These are phyloP conservation scores for Lepidonotus clava DNA, from an alignment of 2,888 invertebrate species.

Conservation along the genomic window DNA sequence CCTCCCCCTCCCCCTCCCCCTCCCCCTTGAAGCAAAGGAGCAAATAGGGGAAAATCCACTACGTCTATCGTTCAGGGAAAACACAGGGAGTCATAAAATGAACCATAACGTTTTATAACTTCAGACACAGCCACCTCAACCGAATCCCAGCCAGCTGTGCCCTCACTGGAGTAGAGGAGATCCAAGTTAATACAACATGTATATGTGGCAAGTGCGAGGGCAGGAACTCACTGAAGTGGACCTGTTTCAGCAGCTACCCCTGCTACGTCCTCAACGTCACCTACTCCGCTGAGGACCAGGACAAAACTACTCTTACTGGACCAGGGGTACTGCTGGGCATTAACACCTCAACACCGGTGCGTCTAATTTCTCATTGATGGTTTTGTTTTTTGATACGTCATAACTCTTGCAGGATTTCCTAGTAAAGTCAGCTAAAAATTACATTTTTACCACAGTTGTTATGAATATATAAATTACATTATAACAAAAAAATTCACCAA, in stretches of 20 bases:
- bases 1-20: no score
- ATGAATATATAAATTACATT: no score
- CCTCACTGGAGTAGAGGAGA: neutral
- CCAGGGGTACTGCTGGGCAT: neutral
- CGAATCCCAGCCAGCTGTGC: neutral
- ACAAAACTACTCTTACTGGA: neutral
- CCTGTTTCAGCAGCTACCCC: constrained; percentile 21
- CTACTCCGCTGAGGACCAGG: neutral
- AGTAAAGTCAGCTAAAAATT: no score
- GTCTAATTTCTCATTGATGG: no score
- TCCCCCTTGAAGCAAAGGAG: no score
- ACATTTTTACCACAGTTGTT: no score
- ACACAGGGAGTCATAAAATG: no score
- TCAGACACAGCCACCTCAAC: neutral
- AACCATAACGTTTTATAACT: neutral
- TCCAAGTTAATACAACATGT: neutral
- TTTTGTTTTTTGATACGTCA: no score
- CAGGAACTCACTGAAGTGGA: neutral
- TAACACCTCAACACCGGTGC: neutral
- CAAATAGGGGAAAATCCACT: no score
- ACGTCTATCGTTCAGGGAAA: no score
- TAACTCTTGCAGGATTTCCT: no score
- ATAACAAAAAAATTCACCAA: no score
- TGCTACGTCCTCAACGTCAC: constrained; percentile 34
- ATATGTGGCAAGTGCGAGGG: neutral